Evolutionary conservation across 2,888 invertebrate genomes (phyloP), one percentile per base, ranked within the genome.

Genomic region (Yponomeuta plumbellus): DNA sequence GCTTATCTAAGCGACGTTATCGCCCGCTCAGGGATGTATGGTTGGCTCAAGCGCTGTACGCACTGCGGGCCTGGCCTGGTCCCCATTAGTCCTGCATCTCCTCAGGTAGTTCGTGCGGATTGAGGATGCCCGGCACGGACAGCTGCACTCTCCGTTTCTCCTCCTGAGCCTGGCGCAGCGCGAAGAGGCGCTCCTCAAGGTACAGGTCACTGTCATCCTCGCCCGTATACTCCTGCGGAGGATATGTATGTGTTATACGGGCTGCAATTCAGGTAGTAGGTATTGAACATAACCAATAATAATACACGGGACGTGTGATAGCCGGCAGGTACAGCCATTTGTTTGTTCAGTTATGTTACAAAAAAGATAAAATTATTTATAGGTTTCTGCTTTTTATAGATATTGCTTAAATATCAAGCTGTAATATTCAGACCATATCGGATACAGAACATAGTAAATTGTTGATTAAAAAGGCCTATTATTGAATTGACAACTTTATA

Each of bases 161-260:
- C 71, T 96, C 95, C 84, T 99, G 98, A 64, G 99, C 99, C 78
- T 94, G 92, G 73, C 95, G 95, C 71, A 99, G 93, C 68, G 97
- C 95, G 71, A 94, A 94, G 87, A 99, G 97, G 75, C 99, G 94
- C 86, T 99, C 99, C 83, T 99, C 99, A 80, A 99, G 92, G 92
- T 97, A 99, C 80, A 99, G 92, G 91, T 99, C 99, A 69, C 97
- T 96, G 88, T 99, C 98, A 83, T 99, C 99, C 85, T 98, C 98
- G 61, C 99, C 99, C 39, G 98, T 98, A 85, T 97, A 98, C 92
- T 99, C 99, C 99, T 99, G 85, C 5, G 91, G 80, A 65, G 44
- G 39, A 52, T 3, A 52, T 13, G 44, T 52, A 52, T 17, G 13
- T 52, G 13, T 13, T 52, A 52, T 52, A 52, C 13, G 8, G 17